Base-by-base conservation (phyloP, 2,888 invertebrate species). In the Aleiodes testaceus region DNA sequence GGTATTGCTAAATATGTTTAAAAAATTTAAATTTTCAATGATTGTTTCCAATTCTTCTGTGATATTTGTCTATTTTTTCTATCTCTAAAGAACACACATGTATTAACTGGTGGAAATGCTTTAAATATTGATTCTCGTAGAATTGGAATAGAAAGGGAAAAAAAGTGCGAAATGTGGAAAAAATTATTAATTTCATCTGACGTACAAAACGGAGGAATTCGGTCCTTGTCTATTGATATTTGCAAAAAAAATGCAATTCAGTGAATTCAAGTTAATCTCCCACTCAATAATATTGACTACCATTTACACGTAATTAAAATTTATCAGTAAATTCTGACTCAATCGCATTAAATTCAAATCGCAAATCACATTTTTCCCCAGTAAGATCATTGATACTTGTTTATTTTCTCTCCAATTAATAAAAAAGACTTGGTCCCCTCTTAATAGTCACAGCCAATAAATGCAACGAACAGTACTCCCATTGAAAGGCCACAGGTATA, bases 371-470 rank as follows among this genome's bases (percentile, higher is more conserved):
- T 66, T 44, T 44, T 11, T 16, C 16, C 26, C 36, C 14, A 12
- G 3, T 18, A 69, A 18, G 9, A 44, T 14, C 18, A 22, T 36
- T 52, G 63, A 65, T 66, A 71, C 69, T 70, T 69, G 61, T 70
- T 73, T 47, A 71, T 63, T 44, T 61, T 70, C 42, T 36, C 65
- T 64, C 69, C 66, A 68, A 68, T 70, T 30, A 76, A 78, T 78
- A 76, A 79, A 76, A 73, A 76, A 82, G 79, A 81, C 79, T 87
- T 87, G 87, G 87, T 87, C 87, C 87, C 84, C 84, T 85, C 86
- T 80, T 79, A 82, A 82, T 78, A 82, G 83, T 87, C 87, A 87
- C 87, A 87, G 87, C 87, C 87, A 83, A 83, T 84, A 86, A 87
- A 87, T 87, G 86, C 86, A 86, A 84, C 80, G 79, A 84, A 85